Evolutionary conservation across 2,113 vertebrate species (phyloP), one percentile per base, ranked within the genome.

Genomic region (Platichthys flesus): DNA sequence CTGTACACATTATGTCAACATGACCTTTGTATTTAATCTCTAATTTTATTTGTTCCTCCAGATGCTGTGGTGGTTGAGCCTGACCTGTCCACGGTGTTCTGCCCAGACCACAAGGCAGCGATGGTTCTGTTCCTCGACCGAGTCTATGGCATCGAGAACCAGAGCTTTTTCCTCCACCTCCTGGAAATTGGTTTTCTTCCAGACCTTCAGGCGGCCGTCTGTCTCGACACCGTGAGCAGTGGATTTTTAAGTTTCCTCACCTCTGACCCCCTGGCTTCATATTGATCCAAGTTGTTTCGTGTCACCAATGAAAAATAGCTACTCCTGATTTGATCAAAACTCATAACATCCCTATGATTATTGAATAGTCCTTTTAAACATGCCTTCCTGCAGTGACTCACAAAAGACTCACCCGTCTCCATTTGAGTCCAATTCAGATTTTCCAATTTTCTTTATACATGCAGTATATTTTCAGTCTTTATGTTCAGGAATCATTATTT

Each of bases 91-190:
- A 96, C 93, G 21, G 96, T 96, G 70, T 98, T 99, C 94, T 98
- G 96, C 91, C 97, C 97, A 64, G 97, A 98, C 93, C 97, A 99
- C 94, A 98, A 99, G 90, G 96, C 97, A 87, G 96, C 97, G 81
- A 97, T 99, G 97, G 96, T 99, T 90, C 95, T 99, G 78, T 99
- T 99, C 93, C 94, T 99, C 93, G 97, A 98, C 91, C 94, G 97
- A 64, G 97, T 99, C 85, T 99, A 99, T 84, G 96, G 97, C 69
- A 91, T 99, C 70, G 94, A 97, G 85, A 91, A 95, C 67, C 96
- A 97, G 83, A 92, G 92, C 85, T 97, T 98, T 82, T 95, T 99
- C 76, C 93, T 98, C 18, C 95, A 95, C 61, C 95, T 99, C 23
- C 90, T 98, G 13, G 95, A 97, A 92, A 96, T 96, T 87, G 97